A percentile compares a stretch with the other conserved stretches of the same genome.
phyloP scores from a whole-genome alignment of 2,888 invertebrate genomes.

The Steinernema scapterisci region DNA sequence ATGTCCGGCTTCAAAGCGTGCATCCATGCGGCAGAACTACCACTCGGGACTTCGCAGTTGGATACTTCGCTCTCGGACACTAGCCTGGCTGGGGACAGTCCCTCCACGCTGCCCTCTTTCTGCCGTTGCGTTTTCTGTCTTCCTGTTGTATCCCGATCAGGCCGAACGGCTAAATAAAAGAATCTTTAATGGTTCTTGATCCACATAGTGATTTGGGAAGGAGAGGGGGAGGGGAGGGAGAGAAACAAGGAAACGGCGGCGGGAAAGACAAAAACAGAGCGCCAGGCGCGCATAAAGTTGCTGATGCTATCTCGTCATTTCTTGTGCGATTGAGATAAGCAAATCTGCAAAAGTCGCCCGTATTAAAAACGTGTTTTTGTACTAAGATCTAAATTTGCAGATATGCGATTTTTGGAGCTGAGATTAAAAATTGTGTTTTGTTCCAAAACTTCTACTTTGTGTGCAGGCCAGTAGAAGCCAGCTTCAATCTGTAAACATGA shows the following conservation, averaged over 20 bases:
- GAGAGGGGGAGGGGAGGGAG: too few relatives aligned
- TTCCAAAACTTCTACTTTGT: too few relatives aligned
- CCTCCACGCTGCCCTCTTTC: slow-evolving; percentile 19
- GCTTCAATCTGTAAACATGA: too few relatives aligned
- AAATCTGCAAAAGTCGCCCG: neutral
- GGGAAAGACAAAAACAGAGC: neutral
- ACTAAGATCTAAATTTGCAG: too few relatives aligned
- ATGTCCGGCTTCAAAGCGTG: slow-evolving; percentile 45
- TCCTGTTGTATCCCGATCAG: slow-evolving; percentile 53
- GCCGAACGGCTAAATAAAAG: slow-evolving; percentile 56
- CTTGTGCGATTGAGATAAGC: slow-evolving; percentile 6
- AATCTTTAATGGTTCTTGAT: neutral
- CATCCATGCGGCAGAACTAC: slow-evolving; percentile 6
- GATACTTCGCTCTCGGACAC: neutral
- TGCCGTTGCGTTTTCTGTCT: slow-evolving; percentile 13
- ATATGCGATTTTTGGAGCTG: too few relatives aligned
- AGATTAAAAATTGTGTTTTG: too few relatives aligned
- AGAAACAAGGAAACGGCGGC: neutral
- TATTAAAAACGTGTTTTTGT: too few relatives aligned
- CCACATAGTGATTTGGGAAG: neutral
- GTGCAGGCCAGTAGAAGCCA: too few relatives aligned
- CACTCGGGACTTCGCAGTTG: slow-evolving; percentile 7
- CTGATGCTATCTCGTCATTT: neutral
- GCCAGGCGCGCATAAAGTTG: neutral
- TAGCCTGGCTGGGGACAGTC: neutral